Percentiles rank a stretch among this genome's conserved stretches.
Conservation (phyloP, 2,113 vertebrate species). For the Monarcha castaneiventris region DNA sequence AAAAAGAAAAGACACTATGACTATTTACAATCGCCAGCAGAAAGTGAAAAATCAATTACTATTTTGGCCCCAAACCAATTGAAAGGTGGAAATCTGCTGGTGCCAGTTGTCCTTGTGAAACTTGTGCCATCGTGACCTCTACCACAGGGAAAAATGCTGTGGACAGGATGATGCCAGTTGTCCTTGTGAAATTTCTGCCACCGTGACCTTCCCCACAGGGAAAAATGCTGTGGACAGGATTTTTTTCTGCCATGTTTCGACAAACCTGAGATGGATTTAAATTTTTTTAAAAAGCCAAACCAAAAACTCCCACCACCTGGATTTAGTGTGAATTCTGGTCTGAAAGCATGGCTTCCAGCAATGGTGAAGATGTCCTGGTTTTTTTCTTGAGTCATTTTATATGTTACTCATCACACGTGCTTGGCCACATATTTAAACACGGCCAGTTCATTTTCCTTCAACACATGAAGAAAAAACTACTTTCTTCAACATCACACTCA, state of each 20-base stretch:
- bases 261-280: neutral
- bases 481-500: neutral
- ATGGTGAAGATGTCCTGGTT: neutral
- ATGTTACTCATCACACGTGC: neutral
- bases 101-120: constrained; percentile 31
- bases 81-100: constrained; percentile 22
- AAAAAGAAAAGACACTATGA: neutral
- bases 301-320: neutral
- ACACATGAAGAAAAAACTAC: neutral
- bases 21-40: neutral
- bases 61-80: constrained; percentile 4
- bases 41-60: constrained; percentile 13
- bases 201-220: neutral
- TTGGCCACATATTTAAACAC: neutral
- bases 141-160: neutral
- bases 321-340: neutral
- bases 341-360: neutral
- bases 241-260: neutral
- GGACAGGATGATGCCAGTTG: neutral
- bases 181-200: constrained; percentile 40
- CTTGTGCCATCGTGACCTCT: neutral
- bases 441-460: neutral
- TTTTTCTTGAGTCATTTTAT: neutral
- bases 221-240: neutral
- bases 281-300: neutral